These are phyloP conservation scores for Zaprionus nigranus DNA, from an alignment of 1,140 invertebrate species.

Conservation along the genomic window DNA sequence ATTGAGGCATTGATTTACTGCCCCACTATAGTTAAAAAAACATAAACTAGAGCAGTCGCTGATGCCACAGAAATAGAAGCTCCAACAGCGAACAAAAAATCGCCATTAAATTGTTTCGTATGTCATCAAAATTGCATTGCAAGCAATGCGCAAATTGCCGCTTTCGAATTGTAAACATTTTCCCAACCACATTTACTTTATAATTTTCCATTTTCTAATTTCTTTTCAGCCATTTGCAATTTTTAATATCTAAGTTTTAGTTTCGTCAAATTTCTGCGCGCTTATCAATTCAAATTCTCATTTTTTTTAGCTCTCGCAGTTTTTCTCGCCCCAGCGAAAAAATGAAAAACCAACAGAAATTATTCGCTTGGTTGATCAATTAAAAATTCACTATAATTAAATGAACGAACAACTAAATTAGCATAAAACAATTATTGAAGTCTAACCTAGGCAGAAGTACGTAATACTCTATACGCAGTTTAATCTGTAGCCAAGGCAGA, in stretches of 20 bases:
- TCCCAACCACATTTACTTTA: constrained; percentile 17
- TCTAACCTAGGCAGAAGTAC: background rate
- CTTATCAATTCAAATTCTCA: background rate
- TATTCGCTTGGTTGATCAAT: constrained; percentile 11
- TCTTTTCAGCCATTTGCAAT: background rate
- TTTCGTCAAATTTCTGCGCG: background rate
- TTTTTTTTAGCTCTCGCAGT: background rate
- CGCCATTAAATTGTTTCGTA: background rate
- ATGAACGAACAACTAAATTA: constrained; percentile 1
- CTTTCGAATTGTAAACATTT: constrained; percentile 57
- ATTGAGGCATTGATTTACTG: constrained; percentile 50
- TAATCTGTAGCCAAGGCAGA: background rate
- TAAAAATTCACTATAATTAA: background rate
- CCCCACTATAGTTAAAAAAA: constrained; percentile 8
- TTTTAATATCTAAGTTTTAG: background rate
- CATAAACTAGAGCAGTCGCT: background rate
- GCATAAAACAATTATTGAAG: background rate
- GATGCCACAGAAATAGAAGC: background rate
- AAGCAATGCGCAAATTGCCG: constrained; percentile 47
- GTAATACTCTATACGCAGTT: background rate
- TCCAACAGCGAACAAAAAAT: background rate
- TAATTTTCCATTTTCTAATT: background rate
- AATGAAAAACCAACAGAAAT: constrained; percentile 13
- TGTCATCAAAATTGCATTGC: constrained; percentile 48
- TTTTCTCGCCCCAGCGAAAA: background rate